phyloP scores from a whole-genome alignment of 2,797 vertebrate genomes.

The Takifugu rubripes region DNA sequence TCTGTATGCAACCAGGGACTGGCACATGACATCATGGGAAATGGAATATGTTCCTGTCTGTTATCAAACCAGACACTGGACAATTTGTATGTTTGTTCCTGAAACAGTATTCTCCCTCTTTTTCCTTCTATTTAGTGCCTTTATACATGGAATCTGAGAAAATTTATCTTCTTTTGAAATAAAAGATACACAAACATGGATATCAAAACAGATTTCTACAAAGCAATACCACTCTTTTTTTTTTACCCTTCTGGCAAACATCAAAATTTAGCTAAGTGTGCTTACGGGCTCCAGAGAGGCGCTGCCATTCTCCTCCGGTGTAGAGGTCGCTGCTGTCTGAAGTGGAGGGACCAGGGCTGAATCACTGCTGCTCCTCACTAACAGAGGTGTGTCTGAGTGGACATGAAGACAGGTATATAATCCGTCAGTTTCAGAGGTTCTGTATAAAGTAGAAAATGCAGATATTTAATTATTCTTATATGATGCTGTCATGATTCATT shows the following conservation, averaged over 20 bases:
- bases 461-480: too few relatives aligned
- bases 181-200: too few relatives aligned
- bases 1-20: slow-evolving; percentile 5
- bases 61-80: too few relatives aligned
- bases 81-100: not conserved
- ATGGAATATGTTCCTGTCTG: not conserved
- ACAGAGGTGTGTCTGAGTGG: slow-evolving; percentile 64
- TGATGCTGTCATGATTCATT: too few relatives aligned
- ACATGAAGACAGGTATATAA: too few relatives aligned
- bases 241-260: not conserved
- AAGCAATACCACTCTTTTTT: not conserved
- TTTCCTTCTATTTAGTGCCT: not conserved
- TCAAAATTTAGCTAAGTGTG: not conserved
- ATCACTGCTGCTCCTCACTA: slow-evolving; percentile 79
- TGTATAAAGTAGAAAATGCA: not conserved
- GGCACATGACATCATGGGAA: slow-evolving; percentile 4
- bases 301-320: slow-evolving; percentile 49
- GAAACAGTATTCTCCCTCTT: not conserved
- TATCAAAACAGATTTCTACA: too few relatives aligned
- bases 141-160: too few relatives aligned
- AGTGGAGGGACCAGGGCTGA: slow-evolving; percentile 44
- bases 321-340: slow-evolving; percentile 39
- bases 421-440: not conserved
- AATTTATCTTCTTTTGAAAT: too few relatives aligned
- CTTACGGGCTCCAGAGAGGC: slow-evolving; percentile 75